Base-by-base conservation (phyloP, 2,113 vertebrate species). In the Scomber japonicus region DNA sequence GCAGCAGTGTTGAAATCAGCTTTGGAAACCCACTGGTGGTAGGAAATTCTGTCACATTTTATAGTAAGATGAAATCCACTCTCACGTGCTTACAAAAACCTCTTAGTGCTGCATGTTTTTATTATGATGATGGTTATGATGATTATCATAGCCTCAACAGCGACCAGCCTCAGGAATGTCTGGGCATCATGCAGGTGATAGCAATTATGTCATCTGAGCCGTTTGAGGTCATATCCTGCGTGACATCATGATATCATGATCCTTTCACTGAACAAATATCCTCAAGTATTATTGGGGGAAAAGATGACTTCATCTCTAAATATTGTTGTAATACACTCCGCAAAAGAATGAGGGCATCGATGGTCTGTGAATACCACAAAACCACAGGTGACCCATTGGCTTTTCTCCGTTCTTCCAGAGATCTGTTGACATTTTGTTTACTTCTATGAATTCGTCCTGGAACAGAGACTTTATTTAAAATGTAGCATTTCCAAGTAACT, bases 191-290 rank as follows among this genome's bases (percentile, higher is more conserved):
- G 51, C 84, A 93, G 87, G 87, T 89, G 91, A 90, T 70, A 89
- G 67, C 60, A 86, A 81, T 90, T 89, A 91, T 88, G 88, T 84
- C 67, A 90, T 83, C 51, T 54, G 83, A 90, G 84, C 79, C 0
- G 55, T 49, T 71, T 81, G 75, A 90, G 85, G 78, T 89, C 83
- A 84, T 68, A 82, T 90, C 78, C 89, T 86, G 60, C 15, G 14
- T 83, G 83, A 88, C 59, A 35, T 88, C 81, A 82, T 75, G 67
- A 83, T 75, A 64, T 80, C 51, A 45, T 57, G 48, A 86, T 84
- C 53, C 54, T 24, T 79, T 65, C 46, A 21, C 75, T 76, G 71
- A 75, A 53, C 79, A 86, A 88, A 86, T 71, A 86, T 62, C n/a
- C 78, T 74, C 30, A 21, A 57, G 77, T 56, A 70, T 81, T 72